phyloP scores from a whole-genome alignment of 2,888 invertebrate species.

The Drosophila borborema region DNA sequence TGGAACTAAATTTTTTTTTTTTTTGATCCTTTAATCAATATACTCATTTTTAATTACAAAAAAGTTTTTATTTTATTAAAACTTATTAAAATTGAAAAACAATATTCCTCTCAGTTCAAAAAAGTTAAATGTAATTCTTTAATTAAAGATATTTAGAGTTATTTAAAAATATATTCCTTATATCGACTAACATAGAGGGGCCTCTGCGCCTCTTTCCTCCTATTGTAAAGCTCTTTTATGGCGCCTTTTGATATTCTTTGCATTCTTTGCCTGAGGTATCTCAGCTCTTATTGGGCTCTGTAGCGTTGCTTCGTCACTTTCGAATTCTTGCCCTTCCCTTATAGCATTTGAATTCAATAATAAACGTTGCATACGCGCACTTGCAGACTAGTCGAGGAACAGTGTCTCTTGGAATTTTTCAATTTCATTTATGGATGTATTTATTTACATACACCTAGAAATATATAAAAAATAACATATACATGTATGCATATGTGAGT shows the following conservation, averaged over 20 bases:
- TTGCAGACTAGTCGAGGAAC: constrained; percentile 33
- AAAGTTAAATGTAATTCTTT: too few species aligned
- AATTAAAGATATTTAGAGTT: background rate
- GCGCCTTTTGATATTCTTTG: background rate
- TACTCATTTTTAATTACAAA: too few species aligned
- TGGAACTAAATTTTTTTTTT: too few species aligned
- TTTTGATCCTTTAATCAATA: too few species aligned
- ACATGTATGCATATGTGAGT: background rate
- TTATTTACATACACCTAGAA: constrained; percentile 32
- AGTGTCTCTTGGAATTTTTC: constrained; percentile 66
- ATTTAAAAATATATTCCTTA: background rate
- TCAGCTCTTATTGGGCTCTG: background rate
- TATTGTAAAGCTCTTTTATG: background rate
- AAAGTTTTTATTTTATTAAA: too few species aligned
- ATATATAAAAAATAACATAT: background rate
- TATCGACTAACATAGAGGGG: background rate
- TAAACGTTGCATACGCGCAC: constrained; percentile 54
- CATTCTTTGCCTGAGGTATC: background rate
- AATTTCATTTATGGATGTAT: constrained; percentile 54
- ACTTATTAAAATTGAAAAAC: too few species aligned
- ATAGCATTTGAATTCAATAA: constrained; percentile 54
- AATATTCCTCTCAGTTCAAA: too few species aligned
- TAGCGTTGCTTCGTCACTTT: constrained; percentile 11
- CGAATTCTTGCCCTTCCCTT: constrained; percentile 17
- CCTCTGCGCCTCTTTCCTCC: background rate